Percentiles rank a stretch among this genome's conserved stretches.
phyloP scores from a whole-genome alignment of 2,113 vertebrate genomes.

The Myrmophylax atrothorax region DNA sequence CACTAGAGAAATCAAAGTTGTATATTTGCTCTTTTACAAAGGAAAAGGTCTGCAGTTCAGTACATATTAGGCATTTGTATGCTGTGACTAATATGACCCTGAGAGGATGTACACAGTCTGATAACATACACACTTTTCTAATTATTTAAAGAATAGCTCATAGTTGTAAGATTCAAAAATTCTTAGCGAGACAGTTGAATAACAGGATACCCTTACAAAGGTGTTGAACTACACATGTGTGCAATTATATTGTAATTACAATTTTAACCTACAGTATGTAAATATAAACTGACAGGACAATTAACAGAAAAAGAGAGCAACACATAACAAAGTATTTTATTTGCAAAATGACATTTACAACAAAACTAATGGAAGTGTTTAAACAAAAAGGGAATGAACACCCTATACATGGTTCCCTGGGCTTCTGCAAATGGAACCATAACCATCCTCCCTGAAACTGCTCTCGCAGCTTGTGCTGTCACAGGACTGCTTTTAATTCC shows the following conservation, averaged over 20 bases:
- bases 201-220: not conserved
- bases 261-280: not conserved
- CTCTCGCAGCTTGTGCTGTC: not conserved
- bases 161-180: not conserved
- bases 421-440: not conserved
- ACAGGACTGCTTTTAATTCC: not conserved
- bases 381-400: not conserved
- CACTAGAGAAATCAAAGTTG: slow-evolving; percentile 63
- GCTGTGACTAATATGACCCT: not conserved
- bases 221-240: slow-evolving; percentile 14
- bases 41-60: not conserved
- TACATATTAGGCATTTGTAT: not conserved
- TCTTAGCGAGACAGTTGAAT: not conserved
- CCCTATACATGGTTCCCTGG: not conserved
- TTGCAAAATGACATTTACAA: not conserved
- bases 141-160: slow-evolving; percentile 18
- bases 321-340: not conserved
- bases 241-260: slow-evolving; percentile 14
- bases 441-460: not conserved
- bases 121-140: not conserved
- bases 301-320: not conserved
- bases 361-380: not conserved
- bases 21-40: slow-evolving; percentile 43
- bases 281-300: slow-evolving; percentile 15
- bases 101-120: not conserved